phyloP scores from a whole-genome alignment of 2,113 vertebrate species.

The Trichechus manatus region DNA sequence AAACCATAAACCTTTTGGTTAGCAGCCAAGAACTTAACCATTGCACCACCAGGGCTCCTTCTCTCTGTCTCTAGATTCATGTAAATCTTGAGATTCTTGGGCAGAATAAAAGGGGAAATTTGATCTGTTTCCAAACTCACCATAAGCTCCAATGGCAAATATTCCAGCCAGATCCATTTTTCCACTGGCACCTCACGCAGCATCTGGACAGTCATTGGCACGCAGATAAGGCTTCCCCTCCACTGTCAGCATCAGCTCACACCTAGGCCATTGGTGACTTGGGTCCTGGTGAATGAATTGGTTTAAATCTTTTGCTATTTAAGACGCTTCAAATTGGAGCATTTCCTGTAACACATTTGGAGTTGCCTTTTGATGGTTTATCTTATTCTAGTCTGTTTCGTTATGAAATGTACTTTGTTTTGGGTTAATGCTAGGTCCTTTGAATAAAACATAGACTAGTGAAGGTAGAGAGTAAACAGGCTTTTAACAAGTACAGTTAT shows the following conservation, averaged over 20 bases:
- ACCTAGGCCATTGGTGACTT: not conserved
- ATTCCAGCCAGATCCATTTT: not conserved
- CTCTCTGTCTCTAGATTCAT: not conserved
- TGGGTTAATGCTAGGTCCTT: constrained; percentile 59
- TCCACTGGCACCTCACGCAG: accelerated
- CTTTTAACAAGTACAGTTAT: not conserved
- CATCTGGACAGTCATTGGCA: not conserved
- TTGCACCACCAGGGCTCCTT: no score
- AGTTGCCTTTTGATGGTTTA: not conserved
- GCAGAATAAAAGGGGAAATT: not conserved
- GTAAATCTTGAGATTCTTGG: not conserved
- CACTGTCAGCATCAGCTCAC: accelerated
- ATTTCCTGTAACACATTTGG: constrained; percentile 27
- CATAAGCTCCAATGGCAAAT: accelerated
- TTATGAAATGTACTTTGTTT: constrained; percentile 52
- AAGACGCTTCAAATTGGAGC: not conserved
- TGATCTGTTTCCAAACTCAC: not conserved
- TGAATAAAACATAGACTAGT: constrained; percentile 30
- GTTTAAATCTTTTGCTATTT: not conserved
- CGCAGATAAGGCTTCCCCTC: no score
- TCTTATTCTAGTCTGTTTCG: constrained; percentile 32
- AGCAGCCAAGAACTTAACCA: no score
- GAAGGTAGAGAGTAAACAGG: constrained; percentile 55
- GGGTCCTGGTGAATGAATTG: not conserved
- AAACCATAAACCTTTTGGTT: no score